Percentiles rank a stretch among this genome's conserved stretches.
These are phyloP conservation scores for Oncorhynchus nerka DNA, from an alignment of 2,113 vertebrate species.

Conservation along the genomic window DNA sequence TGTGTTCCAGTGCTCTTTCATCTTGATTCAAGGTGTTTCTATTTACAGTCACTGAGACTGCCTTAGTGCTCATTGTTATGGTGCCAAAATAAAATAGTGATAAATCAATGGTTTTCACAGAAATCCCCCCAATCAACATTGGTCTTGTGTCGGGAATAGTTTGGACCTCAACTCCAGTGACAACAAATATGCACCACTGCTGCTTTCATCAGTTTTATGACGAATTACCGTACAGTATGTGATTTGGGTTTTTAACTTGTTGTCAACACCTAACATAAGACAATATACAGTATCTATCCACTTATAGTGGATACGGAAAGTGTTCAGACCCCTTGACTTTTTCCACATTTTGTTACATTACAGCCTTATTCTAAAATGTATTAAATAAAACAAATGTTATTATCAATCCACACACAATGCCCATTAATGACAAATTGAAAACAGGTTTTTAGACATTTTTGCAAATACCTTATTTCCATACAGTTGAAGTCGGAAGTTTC, in stretches of 20 bases:
- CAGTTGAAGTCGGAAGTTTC: too few relatives aligned
- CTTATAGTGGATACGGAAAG: too few relatives aligned
- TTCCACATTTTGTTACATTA: too few relatives aligned
- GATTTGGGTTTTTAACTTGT: neutral
- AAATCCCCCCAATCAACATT: neutral
- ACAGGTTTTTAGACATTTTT: too few relatives aligned
- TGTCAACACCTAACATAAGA: neutral
- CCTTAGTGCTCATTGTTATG: constrained; percentile 12
- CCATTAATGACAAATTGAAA: too few relatives aligned
- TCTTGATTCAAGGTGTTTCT: constrained; percentile 49
- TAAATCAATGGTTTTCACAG: constrained; percentile 31
- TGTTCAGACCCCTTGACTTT: too few relatives aligned
- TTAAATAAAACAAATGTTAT: too few relatives aligned
- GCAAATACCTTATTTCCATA: too few relatives aligned
- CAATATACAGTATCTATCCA: too few relatives aligned
- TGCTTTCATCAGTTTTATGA: neutral
- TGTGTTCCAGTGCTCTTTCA: constrained; percentile 43
- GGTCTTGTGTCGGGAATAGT: neutral
- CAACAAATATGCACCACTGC: neutral
- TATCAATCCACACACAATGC: too few relatives aligned
- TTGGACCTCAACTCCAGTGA: neutral
- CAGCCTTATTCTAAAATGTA: too few relatives aligned
- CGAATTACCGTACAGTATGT: neutral
- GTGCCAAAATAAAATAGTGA: constrained; percentile 40
- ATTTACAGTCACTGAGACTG: constrained; percentile 36